Evolutionary conservation across 1,140 invertebrate genomes (phyloP).

Genomic region (Hyphantria cunea): DNA sequence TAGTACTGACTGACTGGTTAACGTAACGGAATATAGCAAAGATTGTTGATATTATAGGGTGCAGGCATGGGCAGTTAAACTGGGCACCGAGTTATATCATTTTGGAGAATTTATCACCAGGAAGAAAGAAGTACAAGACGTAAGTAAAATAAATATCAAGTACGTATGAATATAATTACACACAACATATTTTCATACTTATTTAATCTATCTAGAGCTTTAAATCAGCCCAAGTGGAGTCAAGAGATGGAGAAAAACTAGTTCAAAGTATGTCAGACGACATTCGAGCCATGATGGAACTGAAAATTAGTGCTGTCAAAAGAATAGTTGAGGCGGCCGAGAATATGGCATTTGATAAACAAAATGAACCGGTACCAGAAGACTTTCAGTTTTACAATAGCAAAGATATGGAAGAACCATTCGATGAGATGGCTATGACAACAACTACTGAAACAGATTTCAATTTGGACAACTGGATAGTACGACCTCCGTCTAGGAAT

Average conservation of each 20-base stretch:
- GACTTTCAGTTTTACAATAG: conserved; percentile 88
- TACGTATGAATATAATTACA: neutral
- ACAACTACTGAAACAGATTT: conserved; percentile 79
- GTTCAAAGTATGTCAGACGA: conserved; percentile 90
- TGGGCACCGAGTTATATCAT: conserved; percentile 87
- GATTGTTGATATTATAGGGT: conserved; percentile 77
- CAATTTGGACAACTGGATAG: conserved; percentile 79
- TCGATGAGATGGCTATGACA: conserved; percentile 60
- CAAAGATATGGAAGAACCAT: conserved; percentile 85
- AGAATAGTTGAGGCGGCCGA: conserved; percentile 92
- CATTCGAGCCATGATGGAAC: conserved; percentile 91
- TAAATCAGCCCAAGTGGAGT: conserved; percentile 86
- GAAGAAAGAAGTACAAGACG: conserved; percentile 86
- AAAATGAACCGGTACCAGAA: conserved; percentile 82
- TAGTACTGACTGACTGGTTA: too few relatives aligned
- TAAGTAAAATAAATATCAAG: conserved; percentile 56
- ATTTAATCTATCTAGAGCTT: conserved; percentile 83
- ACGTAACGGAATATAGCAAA: too few relatives aligned
- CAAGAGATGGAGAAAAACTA: conserved; percentile 87
- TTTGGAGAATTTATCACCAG: conserved; percentile 88
- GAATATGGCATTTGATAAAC: conserved; percentile 84
- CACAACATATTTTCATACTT: neutral
- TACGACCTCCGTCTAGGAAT: conserved; percentile 79
- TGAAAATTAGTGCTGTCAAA: conserved; percentile 92
- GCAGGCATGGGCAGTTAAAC: conserved; percentile 87